A percentile compares a stretch with the other conserved stretches of the same genome.
These are phyloP conservation scores for Microcebus murinus DNA, from an alignment of 2,113 vertebrate genomes.

Conservation along the genomic window DNA sequence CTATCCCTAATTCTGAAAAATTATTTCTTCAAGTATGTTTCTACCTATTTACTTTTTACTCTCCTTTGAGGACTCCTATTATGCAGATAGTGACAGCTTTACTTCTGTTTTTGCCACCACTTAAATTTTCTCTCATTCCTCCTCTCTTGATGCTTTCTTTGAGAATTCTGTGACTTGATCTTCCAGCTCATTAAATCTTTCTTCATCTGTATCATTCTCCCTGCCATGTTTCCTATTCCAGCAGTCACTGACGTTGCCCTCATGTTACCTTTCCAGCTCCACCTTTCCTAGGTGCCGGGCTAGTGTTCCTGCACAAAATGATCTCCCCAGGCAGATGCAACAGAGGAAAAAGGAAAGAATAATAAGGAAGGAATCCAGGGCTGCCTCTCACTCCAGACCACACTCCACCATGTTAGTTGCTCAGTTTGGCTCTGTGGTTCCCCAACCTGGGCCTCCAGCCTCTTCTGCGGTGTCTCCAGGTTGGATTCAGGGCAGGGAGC, in stretches of 20 bases:
- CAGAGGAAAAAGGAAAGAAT: background rate
- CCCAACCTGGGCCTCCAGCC: background rate
- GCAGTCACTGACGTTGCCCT: too few species aligned
- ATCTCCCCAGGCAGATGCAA: too few species aligned
- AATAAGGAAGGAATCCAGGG: background rate
- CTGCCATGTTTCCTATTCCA: too few species aligned
- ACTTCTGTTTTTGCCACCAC: background rate
- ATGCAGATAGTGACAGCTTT: background rate
- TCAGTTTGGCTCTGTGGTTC: background rate
- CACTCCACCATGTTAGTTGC: background rate
- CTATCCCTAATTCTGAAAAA: background rate
- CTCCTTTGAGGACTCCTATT: background rate
- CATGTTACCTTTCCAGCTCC: too few species aligned
- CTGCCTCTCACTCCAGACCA: background rate
- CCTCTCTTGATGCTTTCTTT: background rate
- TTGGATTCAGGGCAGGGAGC: background rate
- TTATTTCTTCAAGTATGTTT: background rate
- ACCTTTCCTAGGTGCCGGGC: too few species aligned
- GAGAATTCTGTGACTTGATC: background rate
- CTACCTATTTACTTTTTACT: background rate
- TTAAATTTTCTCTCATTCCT: background rate
- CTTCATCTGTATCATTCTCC: background rate
- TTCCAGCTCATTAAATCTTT: background rate
- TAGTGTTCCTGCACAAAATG: too few species aligned
- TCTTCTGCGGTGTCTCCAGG: background rate